Evolutionary conservation across 2,797 vertebrate genomes (phyloP).

Genomic region (Poecile montanus): DNA sequence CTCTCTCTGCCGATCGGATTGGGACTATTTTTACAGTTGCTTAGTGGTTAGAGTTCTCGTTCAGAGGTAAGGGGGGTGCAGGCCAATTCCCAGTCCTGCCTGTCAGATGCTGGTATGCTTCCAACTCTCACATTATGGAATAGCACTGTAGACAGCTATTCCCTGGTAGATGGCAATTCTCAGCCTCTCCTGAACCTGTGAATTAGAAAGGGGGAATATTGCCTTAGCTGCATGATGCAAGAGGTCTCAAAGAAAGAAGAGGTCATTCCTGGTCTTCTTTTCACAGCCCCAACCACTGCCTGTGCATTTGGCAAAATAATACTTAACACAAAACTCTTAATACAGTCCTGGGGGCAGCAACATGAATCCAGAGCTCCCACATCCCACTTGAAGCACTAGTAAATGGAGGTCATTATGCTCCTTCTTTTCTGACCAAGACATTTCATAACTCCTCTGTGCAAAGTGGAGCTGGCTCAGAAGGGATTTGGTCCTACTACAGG

Average conservation of each 20-base stretch:
- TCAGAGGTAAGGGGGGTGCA: not conserved
- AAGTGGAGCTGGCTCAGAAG: not conserved
- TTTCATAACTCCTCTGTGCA: not conserved
- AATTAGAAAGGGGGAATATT: not conserved
- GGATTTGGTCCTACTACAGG: not conserved
- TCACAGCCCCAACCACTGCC: not conserved
- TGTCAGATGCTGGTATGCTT: not conserved
- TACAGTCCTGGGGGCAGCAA: not conserved
- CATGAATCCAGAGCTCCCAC: not conserved
- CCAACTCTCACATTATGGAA: not conserved
- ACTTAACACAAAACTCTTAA: not conserved
- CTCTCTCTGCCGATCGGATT: not conserved
- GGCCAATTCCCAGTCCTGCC: not conserved
- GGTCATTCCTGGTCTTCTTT: not conserved
- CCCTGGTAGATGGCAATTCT: not conserved
- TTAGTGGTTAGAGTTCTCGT: not conserved
- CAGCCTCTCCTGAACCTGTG: not conserved
- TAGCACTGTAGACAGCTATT: not conserved
- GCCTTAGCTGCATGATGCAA: not conserved
- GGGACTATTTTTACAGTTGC: not conserved
- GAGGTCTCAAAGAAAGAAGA: not conserved
- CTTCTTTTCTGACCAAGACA: not conserved
- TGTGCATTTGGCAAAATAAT: not conserved
- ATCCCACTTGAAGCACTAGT: not conserved
- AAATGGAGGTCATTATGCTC: not conserved